Evolutionary conservation across 2,888 invertebrate species (phyloP), one percentile per base, ranked within the genome.

Genomic region (Drosophila monieri): DNA sequence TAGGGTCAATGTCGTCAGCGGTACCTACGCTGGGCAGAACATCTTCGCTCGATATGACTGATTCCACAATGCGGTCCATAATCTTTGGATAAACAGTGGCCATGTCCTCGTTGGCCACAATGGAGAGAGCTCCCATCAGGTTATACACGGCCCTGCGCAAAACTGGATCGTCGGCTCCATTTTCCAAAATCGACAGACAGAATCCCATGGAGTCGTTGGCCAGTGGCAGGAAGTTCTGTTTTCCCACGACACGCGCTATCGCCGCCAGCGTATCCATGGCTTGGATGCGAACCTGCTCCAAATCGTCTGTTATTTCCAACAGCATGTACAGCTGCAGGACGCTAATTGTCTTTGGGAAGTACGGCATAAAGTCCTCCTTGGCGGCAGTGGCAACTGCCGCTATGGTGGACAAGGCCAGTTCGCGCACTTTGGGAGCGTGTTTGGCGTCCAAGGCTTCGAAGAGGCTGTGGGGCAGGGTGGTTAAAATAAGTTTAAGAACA

Each of bases 231-330:
- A 96, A 95, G 83, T 94, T 94, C 53, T 94, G 93, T 30, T 93
- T 92, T 9, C 95, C 96, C 73, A 96, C 93, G 43, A 94, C 94
- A 76, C 95, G 93, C 6, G 95, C 95, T 54, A 96, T 91, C 9
- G 95, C 93, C 8, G 95, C 94, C 62, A 96, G 91, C 6, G 96
- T 95, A 86, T 96, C 96, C 52, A 89, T 89, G 9, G 96, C 94
- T 89, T 95, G 94, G 66, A 95, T 93, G 87, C 95, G 94, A 66
- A 96, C 89, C 23, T 90, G 90, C 76, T 93, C 93, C 54, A 93
- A 93, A 48, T 94, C 93, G 37, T 94, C 94, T 15, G 93, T 93
- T 47, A 93, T 93, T 10, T 93, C 92, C 56, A 93, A 92, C 0
- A 91, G 90, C 15, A 95, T 91, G 89, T 95, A 96, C 9, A 92